Evolutionary conservation across 1,140 invertebrate genomes (phyloP).

Genomic region (Microplitis demolitor): DNA sequence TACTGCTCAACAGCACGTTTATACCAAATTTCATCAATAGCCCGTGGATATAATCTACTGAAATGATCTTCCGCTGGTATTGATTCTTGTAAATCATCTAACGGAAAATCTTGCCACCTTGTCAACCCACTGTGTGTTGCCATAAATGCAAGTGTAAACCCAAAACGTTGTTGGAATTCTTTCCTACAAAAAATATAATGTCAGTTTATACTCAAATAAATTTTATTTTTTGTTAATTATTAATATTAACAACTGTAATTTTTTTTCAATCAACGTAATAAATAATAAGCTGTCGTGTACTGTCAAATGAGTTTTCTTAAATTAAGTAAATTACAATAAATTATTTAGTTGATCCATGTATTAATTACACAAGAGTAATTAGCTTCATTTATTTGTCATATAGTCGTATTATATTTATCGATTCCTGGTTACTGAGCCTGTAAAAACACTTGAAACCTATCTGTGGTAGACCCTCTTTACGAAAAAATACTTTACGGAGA

Average conservation of each 20-base stretch:
- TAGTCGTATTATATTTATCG: too few species aligned
- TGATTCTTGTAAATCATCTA: slow-evolving; percentile 39
- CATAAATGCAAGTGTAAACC: slow-evolving; percentile 82
- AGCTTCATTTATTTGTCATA: too few species aligned
- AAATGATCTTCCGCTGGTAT: slow-evolving; percentile 48
- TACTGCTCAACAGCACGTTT: slow-evolving; percentile 89
- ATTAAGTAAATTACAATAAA: too few species aligned
- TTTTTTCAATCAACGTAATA: not conserved
- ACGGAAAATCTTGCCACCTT: slow-evolving; percentile 80
- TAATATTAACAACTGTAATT: not conserved
- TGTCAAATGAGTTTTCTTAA: too few species aligned
- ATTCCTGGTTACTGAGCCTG: too few species aligned
- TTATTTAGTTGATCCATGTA: too few species aligned
- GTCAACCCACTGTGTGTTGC: slow-evolving; percentile 88
- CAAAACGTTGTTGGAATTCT: slow-evolving; percentile 82
- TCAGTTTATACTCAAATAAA: not conserved
- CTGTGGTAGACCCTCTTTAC: too few species aligned
- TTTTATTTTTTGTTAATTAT: not conserved
- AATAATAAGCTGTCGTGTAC: not conserved
- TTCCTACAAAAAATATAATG: slow-evolving; percentile 63
- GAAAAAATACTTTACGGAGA: too few species aligned
- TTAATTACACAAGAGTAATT: too few species aligned
- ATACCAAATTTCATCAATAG: slow-evolving; percentile 94
- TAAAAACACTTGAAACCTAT: too few species aligned
- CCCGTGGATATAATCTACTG: slow-evolving; percentile 57